Base-by-base conservation (phyloP, 2,797 vertebrate species). In the Chaunax sp. region DNA sequence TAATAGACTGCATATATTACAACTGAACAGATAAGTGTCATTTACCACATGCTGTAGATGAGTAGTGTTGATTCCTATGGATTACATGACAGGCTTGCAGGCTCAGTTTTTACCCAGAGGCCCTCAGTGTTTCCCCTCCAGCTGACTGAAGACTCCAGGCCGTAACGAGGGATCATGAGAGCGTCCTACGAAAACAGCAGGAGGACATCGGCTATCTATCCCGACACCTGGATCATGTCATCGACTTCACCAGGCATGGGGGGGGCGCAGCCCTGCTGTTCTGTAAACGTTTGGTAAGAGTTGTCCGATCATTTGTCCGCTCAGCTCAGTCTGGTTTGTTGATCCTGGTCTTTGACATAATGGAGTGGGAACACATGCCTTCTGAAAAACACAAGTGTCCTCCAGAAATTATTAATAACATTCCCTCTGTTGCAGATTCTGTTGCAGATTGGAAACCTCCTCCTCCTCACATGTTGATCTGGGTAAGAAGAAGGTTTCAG, bases 201-300 rank as follows among this genome's bases (percentile, higher is more conserved):
- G 94, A 97, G 77, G 92, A 94, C 49, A 88, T 95, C 33, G 88
- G 95, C 83, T 91, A 93, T 75, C 92, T 97, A n/a, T 95, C 94
- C 64, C 92, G 94, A 64, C 95, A 96, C 78, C 90, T 98, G 53
- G 95, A 97, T 45, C 95, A 97, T 0, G 95, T 97, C 77, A 95
- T 96, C 81, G 95, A 92, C 89, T 98, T 98, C 83, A 93, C 95
- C 83, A 95, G 90, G n/a, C n/a, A 3, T 98, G 96, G 96, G 96
- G 95, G 94, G 35, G 90, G 90, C 28, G 82, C 93, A 13, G 95
- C 95, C 16, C 96, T 98, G 44, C 92, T 98, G 77, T 95, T 95
- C 93, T 96, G 95, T 74, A 97, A 96, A 88, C 95, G 96, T 46
- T 84, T 97, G 95, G 96, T 98, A 88, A 93, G 94, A 69, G 30